Base-by-base conservation (phyloP, 1,140 invertebrate species). In the Armadillidium nasatum region DNA sequence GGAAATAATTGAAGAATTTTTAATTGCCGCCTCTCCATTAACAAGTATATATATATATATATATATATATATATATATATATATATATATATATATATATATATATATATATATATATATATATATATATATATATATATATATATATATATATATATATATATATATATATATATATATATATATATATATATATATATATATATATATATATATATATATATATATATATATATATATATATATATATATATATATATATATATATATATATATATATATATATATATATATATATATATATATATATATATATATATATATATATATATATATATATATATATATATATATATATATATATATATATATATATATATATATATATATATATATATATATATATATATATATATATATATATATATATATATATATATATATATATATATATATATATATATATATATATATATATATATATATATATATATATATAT, bases 181-280 rank as follows among this genome's bases (percentile, higher is more conserved):
- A 33, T 33, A 33, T 33, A 33, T 33, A 33, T 33, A 33, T 3
- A 15, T 60, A 4, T 7, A 19, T 60, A 60, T 60, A 60, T 60
- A 4, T 60, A 4, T 60, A 60, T 60, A 60, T 60, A 60, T 60
- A 60, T 60, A 60, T 60, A 60, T 60, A 60, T 60, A 60, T 60
- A 60, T 60, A 60, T 60, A 13, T 60, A 19, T 15, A 60, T 60
- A 19, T 60, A 60, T 60, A 60, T 60, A 60, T 60, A 60, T 60
- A 60, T 60, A 60, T 60, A 60, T 60, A 60, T 60, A 60, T 60
- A 60, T 60, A 60, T 60, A 60, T 60, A 60, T 60, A 60, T 60
- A 60, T 60, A 60, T 60, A 60, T 60, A 7, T 15, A 3, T 15
- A 10, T 15, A 3, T 15, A 60, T 60, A 60, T 60, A 60, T 60